Base-by-base conservation (phyloP, 2,888 invertebrate species). In the Luperina nickerlii region DNA sequence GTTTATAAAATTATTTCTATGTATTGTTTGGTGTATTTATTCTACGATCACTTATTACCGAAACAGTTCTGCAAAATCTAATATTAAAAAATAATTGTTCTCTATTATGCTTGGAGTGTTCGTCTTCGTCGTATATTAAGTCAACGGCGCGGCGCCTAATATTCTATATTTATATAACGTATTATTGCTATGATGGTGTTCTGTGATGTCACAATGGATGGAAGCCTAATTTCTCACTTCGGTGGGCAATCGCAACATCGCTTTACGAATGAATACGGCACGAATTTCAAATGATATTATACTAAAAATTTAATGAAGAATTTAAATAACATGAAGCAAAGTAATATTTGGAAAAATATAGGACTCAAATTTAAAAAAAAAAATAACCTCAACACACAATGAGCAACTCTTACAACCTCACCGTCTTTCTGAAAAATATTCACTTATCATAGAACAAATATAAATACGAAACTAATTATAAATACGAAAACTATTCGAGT, bases 401-500 rank as follows among this genome's bases (percentile, higher is more conserved):
- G 92, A 94, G 92, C 93, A 92, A 92, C 78, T 89, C 84, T 92
- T 91, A 92, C 91, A 93, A 93, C 91, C 88, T 89, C 91, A 77
- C 90, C 90, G 84, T 90, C 86, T 88, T 88, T 91, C 88, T 86
- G 84, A 90, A 78, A 77, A 79, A 54, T 32, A 60, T 74, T 76
- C 87, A 92, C 86, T 84, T 90, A 90, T 88, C 74, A 89, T 90
- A 90, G 83, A 88, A 90, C 45, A 89, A 90, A 90, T 88, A n/a
- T n/a, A n/a, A n/a, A n/a, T 91, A 90, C n/a, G n/a, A 80, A 90
- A 85, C 89, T 93, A 93, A 86, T 78, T 87, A 92, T 92, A 94
- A 92, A 93, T 93, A 93, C 81, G 87, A 90, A 90, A 92, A 91
- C 89, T 95, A 95, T 96, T 96, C 95, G 94, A 95, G 95, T 94